phyloP scores from a whole-genome alignment of 2,888 invertebrate species.

The Cylindroiulus punctatus region DNA sequence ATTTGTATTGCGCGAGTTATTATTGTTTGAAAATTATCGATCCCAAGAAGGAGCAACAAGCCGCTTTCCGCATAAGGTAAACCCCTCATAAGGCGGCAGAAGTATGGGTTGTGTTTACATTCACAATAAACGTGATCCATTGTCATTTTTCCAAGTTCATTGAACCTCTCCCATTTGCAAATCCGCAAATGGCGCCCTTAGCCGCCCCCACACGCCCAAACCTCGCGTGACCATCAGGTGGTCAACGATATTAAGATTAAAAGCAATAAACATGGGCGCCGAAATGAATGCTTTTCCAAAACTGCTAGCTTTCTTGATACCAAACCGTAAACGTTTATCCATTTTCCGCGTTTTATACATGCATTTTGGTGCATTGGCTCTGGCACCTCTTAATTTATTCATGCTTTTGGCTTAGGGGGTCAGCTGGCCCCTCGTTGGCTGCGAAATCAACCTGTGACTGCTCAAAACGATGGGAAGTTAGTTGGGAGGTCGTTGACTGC shows the following conservation, averaged over 20 bases:
- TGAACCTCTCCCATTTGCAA: neutral
- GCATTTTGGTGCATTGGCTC: neutral
- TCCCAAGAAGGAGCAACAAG: neutral
- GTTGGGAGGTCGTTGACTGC: slow-evolving; percentile 7
- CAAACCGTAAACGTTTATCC: neutral
- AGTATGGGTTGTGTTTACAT: neutral
- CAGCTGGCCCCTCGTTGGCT: neutral
- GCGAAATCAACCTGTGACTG: neutral
- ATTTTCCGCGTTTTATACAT: neutral
- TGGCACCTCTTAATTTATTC: neutral
- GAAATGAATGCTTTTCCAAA: neutral
- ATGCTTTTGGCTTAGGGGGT: neutral
- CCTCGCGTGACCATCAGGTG: neutral
- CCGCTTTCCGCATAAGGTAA: neutral
- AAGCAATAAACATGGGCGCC: neutral
- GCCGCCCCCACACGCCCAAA: neutral
- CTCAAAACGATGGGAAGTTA: neutral
- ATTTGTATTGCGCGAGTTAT: too few relatives aligned
- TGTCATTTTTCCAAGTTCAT: slow-evolving; percentile 20
- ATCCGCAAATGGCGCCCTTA: neutral
- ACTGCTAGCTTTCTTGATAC: neutral
- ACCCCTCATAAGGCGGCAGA: neutral
- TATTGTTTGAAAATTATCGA: neutral
- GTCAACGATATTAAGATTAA: neutral
- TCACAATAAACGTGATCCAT: neutral